Conservation (phyloP, 2,113 vertebrate genomes). For the Carassius carassius region DNA sequence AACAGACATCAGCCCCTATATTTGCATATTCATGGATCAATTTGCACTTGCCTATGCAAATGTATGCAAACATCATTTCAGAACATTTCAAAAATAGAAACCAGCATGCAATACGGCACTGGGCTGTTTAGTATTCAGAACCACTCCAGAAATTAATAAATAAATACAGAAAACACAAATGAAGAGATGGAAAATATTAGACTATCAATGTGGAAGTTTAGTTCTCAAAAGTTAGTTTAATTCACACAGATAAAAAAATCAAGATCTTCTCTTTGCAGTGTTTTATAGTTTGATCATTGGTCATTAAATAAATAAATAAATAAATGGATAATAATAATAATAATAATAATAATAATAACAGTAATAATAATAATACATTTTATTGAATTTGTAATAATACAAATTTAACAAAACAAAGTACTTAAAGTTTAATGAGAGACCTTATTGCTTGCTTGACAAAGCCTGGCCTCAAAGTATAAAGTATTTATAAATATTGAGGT, state of each 20-base stretch:
- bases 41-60: conserved; percentile 99
- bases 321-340: no score
- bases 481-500: no score
- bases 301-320: no score
- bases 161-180: conserved; percentile 60
- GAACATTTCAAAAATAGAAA: conserved; percentile 99
- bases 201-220: conserved; percentile 16
- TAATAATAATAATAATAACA: no score
- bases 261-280: no score
- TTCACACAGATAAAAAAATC: neutral
- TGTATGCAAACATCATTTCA: conserved; percentile 99
- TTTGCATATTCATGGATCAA: conserved; percentile 98
- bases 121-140: conserved; percentile 90
- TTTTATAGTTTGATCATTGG: no score
- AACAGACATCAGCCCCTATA: conserved; percentile 80
- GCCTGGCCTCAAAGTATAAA: no score
- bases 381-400: no score
- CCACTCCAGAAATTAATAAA: conserved; percentile 61
- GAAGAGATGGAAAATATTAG: neutral
- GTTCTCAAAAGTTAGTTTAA: neutral
- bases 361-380: no score
- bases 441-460: no score
- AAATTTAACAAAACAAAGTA: no score
- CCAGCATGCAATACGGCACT: conserved; percentile 92
- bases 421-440: no score